These are phyloP conservation scores for Xylota sylvarum DNA, from an alignment of 2,888 invertebrate species.

Conservation along the genomic window DNA sequence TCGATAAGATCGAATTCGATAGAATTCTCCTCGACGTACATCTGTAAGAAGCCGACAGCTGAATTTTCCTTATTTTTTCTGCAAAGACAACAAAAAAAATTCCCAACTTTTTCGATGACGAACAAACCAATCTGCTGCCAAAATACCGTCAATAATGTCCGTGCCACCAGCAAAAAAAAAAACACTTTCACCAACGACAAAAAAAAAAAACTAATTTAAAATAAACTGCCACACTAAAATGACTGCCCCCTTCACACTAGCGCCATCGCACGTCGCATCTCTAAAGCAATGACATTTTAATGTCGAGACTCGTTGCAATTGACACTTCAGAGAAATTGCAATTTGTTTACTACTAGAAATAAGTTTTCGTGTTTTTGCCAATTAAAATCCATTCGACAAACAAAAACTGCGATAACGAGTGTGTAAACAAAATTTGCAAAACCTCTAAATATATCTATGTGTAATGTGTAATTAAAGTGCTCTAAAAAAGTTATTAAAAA, in stretches of 20 bases:
- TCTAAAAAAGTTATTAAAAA: neutral
- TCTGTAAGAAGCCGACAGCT: too few relatives aligned
- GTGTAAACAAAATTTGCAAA: neutral
- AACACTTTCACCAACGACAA: too few relatives aligned
- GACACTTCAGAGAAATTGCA: constrained; percentile 14
- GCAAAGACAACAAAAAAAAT: too few relatives aligned
- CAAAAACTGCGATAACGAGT: constrained; percentile 21
- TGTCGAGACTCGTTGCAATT: constrained; percentile 50
- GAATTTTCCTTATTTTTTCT: too few relatives aligned
- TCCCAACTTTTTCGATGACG: too few relatives aligned
- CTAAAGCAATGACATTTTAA: neutral
- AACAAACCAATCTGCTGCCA: too few relatives aligned
- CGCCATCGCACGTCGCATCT: neutral
- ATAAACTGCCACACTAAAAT: too few relatives aligned
- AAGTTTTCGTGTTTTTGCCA: neutral
- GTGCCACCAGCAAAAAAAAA: too few relatives aligned
- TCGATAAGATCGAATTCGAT: too few relatives aligned
- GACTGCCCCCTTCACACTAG: neutral
- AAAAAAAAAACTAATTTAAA: too few relatives aligned
- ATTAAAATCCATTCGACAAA: constrained; percentile 25
- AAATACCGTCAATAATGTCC: too few relatives aligned
- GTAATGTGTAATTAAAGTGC: neutral
- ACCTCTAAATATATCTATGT: neutral
- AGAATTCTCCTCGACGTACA: too few relatives aligned
- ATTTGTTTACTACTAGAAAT: constrained; percentile 48